phyloP scores from a whole-genome alignment of 37 sponge, comb jelly and placozoan genomes.

The Dysidea cf. avara region DNA sequence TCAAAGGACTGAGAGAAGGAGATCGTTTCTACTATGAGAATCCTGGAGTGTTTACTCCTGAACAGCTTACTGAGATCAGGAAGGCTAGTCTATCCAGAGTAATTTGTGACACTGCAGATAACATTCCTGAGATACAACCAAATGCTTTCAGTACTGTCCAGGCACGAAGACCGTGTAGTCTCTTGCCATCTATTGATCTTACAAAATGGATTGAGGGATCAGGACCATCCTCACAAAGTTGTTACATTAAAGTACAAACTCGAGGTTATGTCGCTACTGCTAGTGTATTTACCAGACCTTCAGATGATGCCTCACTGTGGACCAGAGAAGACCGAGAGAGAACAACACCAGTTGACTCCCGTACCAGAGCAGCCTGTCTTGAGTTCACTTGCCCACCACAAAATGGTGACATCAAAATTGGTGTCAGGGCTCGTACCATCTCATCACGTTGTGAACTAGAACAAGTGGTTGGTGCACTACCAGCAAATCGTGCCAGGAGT shows the following conservation, averaged over 20 bases:
- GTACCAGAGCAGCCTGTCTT: conserved; percentile 11
- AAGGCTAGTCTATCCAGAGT: conserved; percentile 57
- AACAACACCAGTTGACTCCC: not conserved
- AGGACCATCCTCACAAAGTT: not conserved
- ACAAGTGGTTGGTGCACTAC: not conserved
- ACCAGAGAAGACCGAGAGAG: not conserved
- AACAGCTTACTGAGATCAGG: conserved; percentile 47
- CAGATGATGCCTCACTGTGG: conserved; percentile 2
- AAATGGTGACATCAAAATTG: conserved; percentile 2
- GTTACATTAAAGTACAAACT: conserved; percentile 11
- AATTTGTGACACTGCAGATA: conserved; percentile 81
- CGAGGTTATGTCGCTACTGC: too few species aligned
- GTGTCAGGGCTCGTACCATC: not conserved
- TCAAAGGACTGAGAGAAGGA: conserved; percentile 65
- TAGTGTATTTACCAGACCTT: not conserved
- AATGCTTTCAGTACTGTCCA: conserved; percentile 61
- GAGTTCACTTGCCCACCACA: not conserved
- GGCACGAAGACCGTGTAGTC: conserved; percentile 20
- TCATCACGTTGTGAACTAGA: not conserved
- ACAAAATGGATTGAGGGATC: conserved; percentile 23
- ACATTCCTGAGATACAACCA: conserved; percentile 49
- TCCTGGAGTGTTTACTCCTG: conserved; percentile 60
- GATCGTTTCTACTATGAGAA: conserved; percentile 85
- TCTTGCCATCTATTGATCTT: conserved; percentile 31
- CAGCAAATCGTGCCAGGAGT: not conserved